These are phyloP conservation scores for Drosophila orena DNA, from an alignment of 1,140 invertebrate genomes.

Conservation along the genomic window DNA sequence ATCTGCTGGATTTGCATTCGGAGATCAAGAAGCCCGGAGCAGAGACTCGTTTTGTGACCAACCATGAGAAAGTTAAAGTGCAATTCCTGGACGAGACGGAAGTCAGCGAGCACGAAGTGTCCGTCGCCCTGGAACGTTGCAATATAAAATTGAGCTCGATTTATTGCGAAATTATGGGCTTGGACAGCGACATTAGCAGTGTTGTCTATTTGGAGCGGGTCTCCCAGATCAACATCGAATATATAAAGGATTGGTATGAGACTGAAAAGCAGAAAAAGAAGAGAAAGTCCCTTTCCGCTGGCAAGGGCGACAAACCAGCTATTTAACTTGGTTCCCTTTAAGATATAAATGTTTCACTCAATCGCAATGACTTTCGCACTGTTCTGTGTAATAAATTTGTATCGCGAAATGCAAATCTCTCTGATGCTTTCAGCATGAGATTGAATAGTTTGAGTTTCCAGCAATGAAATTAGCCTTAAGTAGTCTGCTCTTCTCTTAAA, in stretches of 20 bases:
- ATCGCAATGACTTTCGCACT: too few species aligned
- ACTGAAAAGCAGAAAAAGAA: background rate
- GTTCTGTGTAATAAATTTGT: too few species aligned
- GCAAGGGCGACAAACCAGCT: background rate
- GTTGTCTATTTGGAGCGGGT: slow-evolving; percentile 36
- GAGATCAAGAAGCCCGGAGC: slow-evolving; percentile 17
- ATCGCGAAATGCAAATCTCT: too few species aligned
- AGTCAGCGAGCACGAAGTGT: slow-evolving; percentile 21
- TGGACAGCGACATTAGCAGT: slow-evolving; percentile 52
- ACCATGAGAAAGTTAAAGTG: slow-evolving; percentile 16
- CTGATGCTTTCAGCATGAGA: background rate
- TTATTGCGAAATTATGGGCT: slow-evolving; percentile 34
- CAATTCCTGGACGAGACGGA: slow-evolving; percentile 45
- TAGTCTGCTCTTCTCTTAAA: slow-evolving; percentile 6
- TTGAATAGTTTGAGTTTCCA: background rate
- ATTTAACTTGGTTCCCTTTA: background rate
- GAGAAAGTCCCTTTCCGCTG: background rate
- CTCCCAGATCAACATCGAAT: slow-evolving; percentile 25
- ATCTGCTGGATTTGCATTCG: slow-evolving; percentile 33
- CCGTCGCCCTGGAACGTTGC: slow-evolving; percentile 34
- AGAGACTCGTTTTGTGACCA: background rate
- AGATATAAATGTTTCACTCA: background rate
- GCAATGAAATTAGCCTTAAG: background rate
- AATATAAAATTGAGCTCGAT: slow-evolving; percentile 43
- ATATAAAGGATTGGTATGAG: background rate